Base-by-base conservation (phyloP, 1,140 invertebrate genomes). In the Amyelois transitella region DNA sequence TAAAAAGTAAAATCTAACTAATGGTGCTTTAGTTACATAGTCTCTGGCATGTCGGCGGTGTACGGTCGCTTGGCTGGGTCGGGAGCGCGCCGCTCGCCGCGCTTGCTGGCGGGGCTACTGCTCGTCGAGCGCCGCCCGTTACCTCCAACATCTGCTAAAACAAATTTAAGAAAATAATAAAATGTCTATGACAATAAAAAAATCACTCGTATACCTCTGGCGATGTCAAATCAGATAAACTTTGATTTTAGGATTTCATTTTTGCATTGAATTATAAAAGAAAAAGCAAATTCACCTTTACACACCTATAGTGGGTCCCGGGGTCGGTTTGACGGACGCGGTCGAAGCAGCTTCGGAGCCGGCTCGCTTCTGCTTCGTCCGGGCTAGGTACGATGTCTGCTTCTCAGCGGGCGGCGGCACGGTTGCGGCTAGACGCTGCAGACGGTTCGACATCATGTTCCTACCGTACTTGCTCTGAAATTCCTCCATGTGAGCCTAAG, bases 211-310 rank as follows among this genome's bases (percentile, higher is more conserved):
- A 28, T 28, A 10, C 25, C 25, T 28, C 25, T 4, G 25, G 25
- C 25, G 1, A 28, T 4, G 1, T 28, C 7, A 12, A 28, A 8
- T 3, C 12, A 28, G 25, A 28, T 4, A 28, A 10, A 12, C 25
- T 28, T 28, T 28, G 2, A 28, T 28, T 12, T 5, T 12, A 1
- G 25, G 2, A 3, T 12, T 28, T 28, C 25, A 12, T 28, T 8
- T n/a, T n/a, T n/a, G n/a, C n/a, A n/a, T n/a, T n/a, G n/a, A n/a
- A n/a, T n/a, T 32, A 14, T 38, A 8, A 2, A 14, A 38, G 12
- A 38, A 4, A 38, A 69, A 55, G 45, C 53, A 53, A 77, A 80
- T 81, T 81, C 80, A 86, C 78, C 78, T 86, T 85, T 83, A 86
- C 80, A 75, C 75, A 85, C 81, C 81, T 85, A 71, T 56, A 61